phyloP scores from a whole-genome alignment of 1,140 invertebrate species.

The Drosophila lini region DNA sequence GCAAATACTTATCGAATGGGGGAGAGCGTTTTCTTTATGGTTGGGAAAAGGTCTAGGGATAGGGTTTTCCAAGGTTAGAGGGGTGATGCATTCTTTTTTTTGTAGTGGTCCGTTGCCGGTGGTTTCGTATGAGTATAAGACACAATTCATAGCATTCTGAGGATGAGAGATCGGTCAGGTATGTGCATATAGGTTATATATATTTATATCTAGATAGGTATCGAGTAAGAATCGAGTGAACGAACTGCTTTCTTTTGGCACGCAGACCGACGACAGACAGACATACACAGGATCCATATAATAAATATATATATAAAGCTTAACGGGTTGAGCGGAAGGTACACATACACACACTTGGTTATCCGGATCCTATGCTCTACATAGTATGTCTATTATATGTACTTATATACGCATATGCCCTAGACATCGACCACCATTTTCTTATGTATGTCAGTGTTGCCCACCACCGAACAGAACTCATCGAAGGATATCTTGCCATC shows the following conservation, averaged over 20 bases:
- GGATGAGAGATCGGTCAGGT: conserved; percentile 45
- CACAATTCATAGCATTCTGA: conserved; percentile 52
- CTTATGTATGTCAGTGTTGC: conserved; percentile 99
- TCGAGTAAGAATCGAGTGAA: conserved; percentile 26
- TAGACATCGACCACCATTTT: conserved; percentile 99
- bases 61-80: not conserved
- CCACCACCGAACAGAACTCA: conserved; percentile 97
- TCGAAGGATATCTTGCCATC: conserved; percentile 98
- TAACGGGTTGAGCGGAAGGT: conserved; percentile 38
- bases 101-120: conserved; percentile 57
- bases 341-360: conserved; percentile 22
- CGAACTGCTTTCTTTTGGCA: conserved; percentile 39
- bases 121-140: conserved; percentile 59
- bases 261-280: conserved; percentile 41
- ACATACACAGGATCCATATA: conserved; percentile 34
- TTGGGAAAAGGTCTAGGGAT: not conserved
- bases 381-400: conserved; percentile 10
- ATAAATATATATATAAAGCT: conserved; percentile 44
- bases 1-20: conserved; percentile 24
- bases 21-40: not conserved
- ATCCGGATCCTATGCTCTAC: conserved; percentile 11
- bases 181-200: conserved; percentile 14
- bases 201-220: conserved; percentile 12
- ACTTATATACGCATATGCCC: conserved; percentile 11
- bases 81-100: not conserved